Conservation (phyloP, 2,113 vertebrate species). For the Hipposideros armiger region DNA sequence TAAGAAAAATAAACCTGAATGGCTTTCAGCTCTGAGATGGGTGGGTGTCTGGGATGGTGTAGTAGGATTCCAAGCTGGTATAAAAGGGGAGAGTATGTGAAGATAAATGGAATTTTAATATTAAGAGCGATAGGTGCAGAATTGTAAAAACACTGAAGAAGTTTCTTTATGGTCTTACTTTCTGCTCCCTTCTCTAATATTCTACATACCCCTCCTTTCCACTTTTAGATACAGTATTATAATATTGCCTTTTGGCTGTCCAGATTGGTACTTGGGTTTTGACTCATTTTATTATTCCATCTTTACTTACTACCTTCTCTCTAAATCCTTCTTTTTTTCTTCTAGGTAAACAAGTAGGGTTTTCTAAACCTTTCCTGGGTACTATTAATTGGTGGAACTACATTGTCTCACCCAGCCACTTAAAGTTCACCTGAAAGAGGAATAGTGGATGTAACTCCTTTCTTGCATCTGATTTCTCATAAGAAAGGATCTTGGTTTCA, state of each 20-base stretch:
- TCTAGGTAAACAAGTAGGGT: not conserved
- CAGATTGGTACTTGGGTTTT: conserved; percentile 22
- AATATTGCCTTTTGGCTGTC: not conserved
- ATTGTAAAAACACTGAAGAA: not conserved
- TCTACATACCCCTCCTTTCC: not conserved
- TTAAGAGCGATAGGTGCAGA: not conserved
- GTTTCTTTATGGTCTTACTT: conserved; percentile 16
- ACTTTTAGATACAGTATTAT: not conserved
- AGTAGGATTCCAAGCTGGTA: not conserved
- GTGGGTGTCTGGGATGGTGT: not conserved
- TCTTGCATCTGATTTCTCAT: conserved; percentile 16
- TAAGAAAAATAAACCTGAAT: not conserved
- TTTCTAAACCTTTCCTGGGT: not conserved
- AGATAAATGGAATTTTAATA: conserved; percentile 19
- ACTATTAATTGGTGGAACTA: not conserved
- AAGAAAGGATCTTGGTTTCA: not conserved
- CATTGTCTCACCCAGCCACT: not conserved
- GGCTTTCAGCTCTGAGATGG: conserved; percentile 13
- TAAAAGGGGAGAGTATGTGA: not conserved
- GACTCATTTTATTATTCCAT: not conserved
- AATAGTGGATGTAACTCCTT: not conserved
- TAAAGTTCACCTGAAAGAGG: conserved; percentile 4
- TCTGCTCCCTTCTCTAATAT: not conserved
- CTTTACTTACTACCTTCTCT: not conserved
- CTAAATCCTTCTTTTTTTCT: conserved; percentile 13